Base-by-base conservation (phyloP, 2,888 invertebrate genomes). In the Agapostemon virescens region DNA sequence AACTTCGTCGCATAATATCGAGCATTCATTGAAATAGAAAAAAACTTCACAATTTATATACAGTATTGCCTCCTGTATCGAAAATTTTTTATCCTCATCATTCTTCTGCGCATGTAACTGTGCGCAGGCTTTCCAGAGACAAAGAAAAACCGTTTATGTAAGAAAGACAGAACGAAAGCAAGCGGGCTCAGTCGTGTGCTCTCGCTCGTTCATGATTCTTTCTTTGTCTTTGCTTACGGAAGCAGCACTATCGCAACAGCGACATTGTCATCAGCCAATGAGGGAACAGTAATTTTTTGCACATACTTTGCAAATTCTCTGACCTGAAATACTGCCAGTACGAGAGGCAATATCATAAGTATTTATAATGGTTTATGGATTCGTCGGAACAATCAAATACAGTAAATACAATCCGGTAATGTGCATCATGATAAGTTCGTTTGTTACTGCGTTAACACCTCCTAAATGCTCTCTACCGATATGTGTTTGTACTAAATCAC, bases 1-100 rank as follows among this genome's bases (percentile, higher is more conserved):
- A 67, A 52, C 71, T 61, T 67, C 45, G 52, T 67, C 26, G 33
- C 58, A 58, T 33, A 42, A 61, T 55, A 30, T 23, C 23, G 45
- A n/a, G 45, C 67, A 36, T 36, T n/a, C 0, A 9, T 71, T 70
- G 52, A 71, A 79, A n/a, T 66, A 71, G 58, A 63, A 75, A 75
- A n/a, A 69, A 6, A 2, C 58, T 69, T 69, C 15, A 38, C 55
- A 58, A 26, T 58, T 58, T 26, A 15, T 40, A n/a, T n/a, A 49
- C 49, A 49, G 49, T n/a, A 49, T n/a, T 49, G n/a, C 49, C n/a
- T 49, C 11, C n/a, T 49, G 11, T 49, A n/a, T 49, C n/a, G 49
- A n/a, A n/a, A 49, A n/a, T 11, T 20, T 49, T 49, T 49, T 49
- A n/a, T n/a, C 3, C 49, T 49, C 49, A 49, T 49, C 11, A 49